phyloP scores from a whole-genome alignment of 1,140 invertebrate species.

The Parapsyche elsis region DNA sequence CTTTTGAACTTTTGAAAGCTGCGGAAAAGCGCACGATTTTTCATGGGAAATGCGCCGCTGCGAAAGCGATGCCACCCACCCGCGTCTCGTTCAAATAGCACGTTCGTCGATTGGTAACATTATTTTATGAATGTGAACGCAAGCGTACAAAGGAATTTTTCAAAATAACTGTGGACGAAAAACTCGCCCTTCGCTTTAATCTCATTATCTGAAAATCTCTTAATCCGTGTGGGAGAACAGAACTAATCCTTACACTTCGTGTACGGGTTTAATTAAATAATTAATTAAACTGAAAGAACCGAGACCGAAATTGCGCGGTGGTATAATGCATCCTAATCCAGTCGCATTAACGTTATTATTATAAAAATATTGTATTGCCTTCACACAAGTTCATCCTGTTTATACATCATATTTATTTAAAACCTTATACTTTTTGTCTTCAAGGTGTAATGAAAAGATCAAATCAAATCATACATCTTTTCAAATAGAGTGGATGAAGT shows the following conservation, averaged over 20 bases:
- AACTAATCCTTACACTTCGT: slow-evolving; percentile 17
- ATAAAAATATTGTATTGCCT: neutral
- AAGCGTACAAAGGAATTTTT: too few relatives aligned
- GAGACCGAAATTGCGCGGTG: neutral
- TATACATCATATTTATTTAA: neutral
- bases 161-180: too few relatives aligned
- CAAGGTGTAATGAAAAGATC: too few relatives aligned
- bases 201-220: slow-evolving; percentile 14
- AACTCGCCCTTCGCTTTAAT: neutral
- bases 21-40: slow-evolving; percentile 1
- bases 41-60: neutral
- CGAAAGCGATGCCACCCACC: neutral
- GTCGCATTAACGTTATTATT: neutral
- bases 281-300: neutral
- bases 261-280: slow-evolving; percentile 6
- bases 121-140: too few relatives aligned
- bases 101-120: neutral
- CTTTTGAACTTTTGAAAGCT: neutral
- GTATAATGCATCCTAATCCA: neutral
- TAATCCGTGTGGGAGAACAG: slow-evolving; percentile 16
- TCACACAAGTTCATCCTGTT: neutral
- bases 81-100: neutral
- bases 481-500: too few relatives aligned
- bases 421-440: neutral
- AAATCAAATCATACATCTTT: too few relatives aligned